A percentile compares a stretch with the other conserved stretches of the same genome.
Evolutionary conservation across 2,888 invertebrate genomes (phyloP).

Genomic region (Brenthis daphne): DNA sequence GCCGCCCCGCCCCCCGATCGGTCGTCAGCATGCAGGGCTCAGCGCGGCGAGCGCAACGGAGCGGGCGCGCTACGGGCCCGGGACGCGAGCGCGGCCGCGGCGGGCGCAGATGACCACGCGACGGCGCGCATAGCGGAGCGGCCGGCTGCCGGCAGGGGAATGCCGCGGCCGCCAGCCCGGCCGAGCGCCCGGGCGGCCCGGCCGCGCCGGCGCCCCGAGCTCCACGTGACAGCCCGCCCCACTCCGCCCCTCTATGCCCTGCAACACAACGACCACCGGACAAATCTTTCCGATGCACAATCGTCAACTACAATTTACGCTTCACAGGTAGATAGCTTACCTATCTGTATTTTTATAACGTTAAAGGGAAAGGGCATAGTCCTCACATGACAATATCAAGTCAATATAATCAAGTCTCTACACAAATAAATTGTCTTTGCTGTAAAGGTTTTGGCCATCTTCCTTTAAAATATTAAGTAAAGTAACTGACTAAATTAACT

Average conservation of each 20-base stretch:
- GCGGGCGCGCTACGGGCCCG: constrained; percentile 67
- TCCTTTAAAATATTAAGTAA: no score
- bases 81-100: constrained; percentile 65
- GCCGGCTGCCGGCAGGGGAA: constrained; percentile 70
- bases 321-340: constrained; percentile 44
- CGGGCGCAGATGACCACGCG: constrained; percentile 56
- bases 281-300: constrained; percentile 73
- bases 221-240: constrained; percentile 55
- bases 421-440: no score
- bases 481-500: no score
- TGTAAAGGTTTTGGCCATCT: no score
- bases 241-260: constrained; percentile 49
- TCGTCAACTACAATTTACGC: constrained; percentile 70
- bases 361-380: neutral
- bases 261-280: constrained; percentile 52
- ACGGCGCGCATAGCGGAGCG: constrained; percentile 67
- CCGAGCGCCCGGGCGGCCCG: constrained; percentile 72
- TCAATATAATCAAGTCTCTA: no score
- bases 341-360: constrained; percentile 21
- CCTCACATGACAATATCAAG: neutral
- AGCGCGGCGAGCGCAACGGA: constrained; percentile 66
- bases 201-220: constrained; percentile 71
- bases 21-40: constrained; percentile 68
- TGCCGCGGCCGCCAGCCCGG: constrained; percentile 69
- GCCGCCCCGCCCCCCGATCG: constrained; percentile 68